A percentile compares a stretch with the other conserved stretches of the same genome.
Evolutionary conservation across 1,140 invertebrate genomes (phyloP).

Genomic region (Pogonomyrmex barbatus): DNA sequence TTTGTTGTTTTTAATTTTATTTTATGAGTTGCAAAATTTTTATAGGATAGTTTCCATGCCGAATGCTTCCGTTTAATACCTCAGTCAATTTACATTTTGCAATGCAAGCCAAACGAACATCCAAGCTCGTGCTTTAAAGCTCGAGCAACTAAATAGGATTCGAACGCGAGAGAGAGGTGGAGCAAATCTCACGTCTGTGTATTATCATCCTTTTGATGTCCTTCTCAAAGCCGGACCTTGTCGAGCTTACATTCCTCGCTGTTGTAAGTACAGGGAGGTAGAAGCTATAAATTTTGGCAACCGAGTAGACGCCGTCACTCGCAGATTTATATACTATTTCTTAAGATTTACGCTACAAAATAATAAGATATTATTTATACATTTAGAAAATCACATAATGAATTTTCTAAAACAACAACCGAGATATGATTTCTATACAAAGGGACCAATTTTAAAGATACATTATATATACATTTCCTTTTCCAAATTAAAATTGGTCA

Average conservation of each 20-base stretch:
- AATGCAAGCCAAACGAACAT: constrained; percentile 35
- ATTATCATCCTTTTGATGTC: constrained; percentile 81
- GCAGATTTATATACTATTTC: neutral
- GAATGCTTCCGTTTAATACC: constrained; percentile 30
- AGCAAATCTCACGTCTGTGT: constrained; percentile 69
- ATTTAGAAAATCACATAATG: neutral
- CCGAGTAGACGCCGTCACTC: neutral
- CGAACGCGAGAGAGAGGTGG: constrained; percentile 20
- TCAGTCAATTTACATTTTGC: constrained; percentile 65
- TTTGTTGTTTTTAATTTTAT: neutral
- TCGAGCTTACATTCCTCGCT: constrained; percentile 73
- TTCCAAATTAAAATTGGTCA: no score
- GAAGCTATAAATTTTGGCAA: constrained; percentile 67
- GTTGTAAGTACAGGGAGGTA: constrained; percentile 72
- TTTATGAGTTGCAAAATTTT: constrained; percentile 26
- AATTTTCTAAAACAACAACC: neutral
- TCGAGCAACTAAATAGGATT: constrained; percentile 69
- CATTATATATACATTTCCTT: neutral
- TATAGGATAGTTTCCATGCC: constrained; percentile 10
- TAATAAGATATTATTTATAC: neutral
- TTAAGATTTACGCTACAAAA: neutral
- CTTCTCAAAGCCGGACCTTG: constrained; percentile 76
- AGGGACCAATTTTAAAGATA: neutral
- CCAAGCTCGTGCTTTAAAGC: constrained; percentile 69
- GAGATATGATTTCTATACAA: neutral